Evolutionary conservation across 2,113 vertebrate genomes (phyloP), one percentile per base, ranked within the genome.

Genomic region (Oreochromis tanganicae): DNA sequence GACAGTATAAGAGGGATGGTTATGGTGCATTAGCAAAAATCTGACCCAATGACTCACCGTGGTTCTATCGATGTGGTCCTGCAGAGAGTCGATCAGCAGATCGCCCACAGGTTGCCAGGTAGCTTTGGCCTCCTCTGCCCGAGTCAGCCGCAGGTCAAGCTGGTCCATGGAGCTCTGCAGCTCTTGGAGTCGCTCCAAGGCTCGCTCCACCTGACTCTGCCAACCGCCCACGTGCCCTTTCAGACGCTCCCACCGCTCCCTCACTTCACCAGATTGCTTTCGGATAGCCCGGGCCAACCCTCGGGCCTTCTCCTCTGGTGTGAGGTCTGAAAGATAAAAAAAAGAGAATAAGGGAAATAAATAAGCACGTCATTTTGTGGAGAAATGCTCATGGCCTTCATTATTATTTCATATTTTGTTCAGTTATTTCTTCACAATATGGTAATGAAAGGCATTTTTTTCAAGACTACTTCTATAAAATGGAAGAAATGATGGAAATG

Each of bases 151-250:
- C 54, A 97, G 96, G 54, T 99, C 98, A 1, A 99, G 97, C 87
- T 98, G 97, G 89, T 99, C 98, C 98, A 99, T 98, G 59, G 97
- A 97, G 89, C 97, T 98, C 95, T 98, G 98, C 24, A 99, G 96
- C 82, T 99, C 98, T 89, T 97, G 97, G 66, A 99, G 96, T 63
- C 97, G 97, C 94, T 98, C 98, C 86, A 99, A 50, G 0, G 97
- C 97, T 82, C 94, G 96, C 89, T 98, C 98, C 82, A 99, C 97
- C 96, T 99, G 98, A 91, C 97, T 97, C 83, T 99, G 97, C 99
- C 99, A 99, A 86, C 95, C 95, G 5, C 82, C 96, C 6, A 96
- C 96, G 16, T 97, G 97, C 4, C 96, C 96, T 52, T 96, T 97
- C 9, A 99, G 96, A 43, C 95, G 97, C 84, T 99, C 98, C 99